Conservation (phyloP, 2,888 invertebrate genomes). For the Lithosia quadra region DNA sequence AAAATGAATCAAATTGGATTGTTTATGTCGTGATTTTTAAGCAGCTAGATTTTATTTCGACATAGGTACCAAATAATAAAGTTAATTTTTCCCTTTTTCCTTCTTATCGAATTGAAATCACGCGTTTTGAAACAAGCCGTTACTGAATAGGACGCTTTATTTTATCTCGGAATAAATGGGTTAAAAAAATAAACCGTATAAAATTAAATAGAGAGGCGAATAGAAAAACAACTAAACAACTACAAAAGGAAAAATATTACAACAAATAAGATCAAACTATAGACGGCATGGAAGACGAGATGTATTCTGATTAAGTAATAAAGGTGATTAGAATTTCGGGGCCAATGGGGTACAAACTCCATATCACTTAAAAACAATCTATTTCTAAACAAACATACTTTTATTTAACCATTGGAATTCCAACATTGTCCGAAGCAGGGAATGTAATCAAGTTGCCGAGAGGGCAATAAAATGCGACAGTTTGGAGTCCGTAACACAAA, state of each 20-base stretch:
- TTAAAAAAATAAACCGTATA: not conserved
- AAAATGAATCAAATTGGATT: no score
- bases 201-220: not conserved
- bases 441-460: constrained; percentile 44
- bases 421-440: constrained; percentile 40
- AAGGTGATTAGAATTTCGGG: constrained; percentile 11
- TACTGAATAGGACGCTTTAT: no score
- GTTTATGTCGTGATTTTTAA: no score
- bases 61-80: no score
- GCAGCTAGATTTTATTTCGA: no score
- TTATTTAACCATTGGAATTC: constrained; percentile 37
- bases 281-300: not conserved
- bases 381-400: constrained; percentile 20
- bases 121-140: no score
- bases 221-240: not conserved
- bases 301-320: constrained; percentile 16
- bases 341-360: not conserved
- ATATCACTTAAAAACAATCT: constrained; percentile 21
- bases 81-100: no score
- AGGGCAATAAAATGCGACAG: constrained; percentile 47
- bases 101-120: no score
- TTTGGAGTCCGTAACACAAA: constrained; percentile 45
- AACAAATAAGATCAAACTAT: not conserved
- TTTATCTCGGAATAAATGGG: not conserved
- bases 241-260: not conserved